These are phyloP conservation scores for Drosophila pseudoananassae DNA, from an alignment of 1,140 invertebrate species.

Conservation along the genomic window DNA sequence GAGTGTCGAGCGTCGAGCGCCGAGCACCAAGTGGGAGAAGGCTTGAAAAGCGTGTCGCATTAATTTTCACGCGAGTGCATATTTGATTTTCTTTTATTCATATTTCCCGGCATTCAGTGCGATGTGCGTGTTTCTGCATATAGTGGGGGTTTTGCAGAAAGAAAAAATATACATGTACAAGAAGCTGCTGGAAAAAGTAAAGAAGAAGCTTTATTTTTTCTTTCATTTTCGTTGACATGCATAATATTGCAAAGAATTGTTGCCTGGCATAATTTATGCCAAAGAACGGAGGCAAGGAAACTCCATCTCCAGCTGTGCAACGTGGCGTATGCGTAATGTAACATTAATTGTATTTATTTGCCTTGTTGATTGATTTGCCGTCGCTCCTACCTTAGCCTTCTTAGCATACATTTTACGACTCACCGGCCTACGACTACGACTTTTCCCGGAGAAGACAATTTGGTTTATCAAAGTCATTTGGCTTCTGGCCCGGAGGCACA, in stretches of 20 bases:
- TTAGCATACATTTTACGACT: constrained; percentile 15
- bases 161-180: too few species aligned
- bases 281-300: not conserved
- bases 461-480: constrained; percentile 78
- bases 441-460: constrained; percentile 56
- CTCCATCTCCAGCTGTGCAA: constrained; percentile 22
- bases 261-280: constrained; percentile 57
- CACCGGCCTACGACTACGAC: constrained; percentile 20
- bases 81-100: constrained; percentile 76
- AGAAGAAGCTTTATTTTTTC: not conserved
- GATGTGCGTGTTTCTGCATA: constrained; percentile 42
- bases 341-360: constrained; percentile 81
- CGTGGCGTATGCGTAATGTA: constrained; percentile 71
- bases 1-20: not conserved
- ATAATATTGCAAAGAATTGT: constrained; percentile 68
- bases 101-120: constrained; percentile 26
- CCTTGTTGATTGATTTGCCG: constrained; percentile 72
- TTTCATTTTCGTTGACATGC: constrained; percentile 56
- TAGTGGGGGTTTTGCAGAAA: constrained; percentile 4
- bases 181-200: too few species aligned
- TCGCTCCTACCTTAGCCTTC: constrained; percentile 1
- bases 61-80: constrained; percentile 76
- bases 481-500: constrained; percentile 44
- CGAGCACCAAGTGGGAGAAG: constrained; percentile 4
- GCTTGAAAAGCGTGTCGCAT: constrained; percentile 55